Evolutionary conservation across 2,797 vertebrate genomes (phyloP), one percentile per base, ranked within the genome.

Genomic region (Danio aesculapii): DNA sequence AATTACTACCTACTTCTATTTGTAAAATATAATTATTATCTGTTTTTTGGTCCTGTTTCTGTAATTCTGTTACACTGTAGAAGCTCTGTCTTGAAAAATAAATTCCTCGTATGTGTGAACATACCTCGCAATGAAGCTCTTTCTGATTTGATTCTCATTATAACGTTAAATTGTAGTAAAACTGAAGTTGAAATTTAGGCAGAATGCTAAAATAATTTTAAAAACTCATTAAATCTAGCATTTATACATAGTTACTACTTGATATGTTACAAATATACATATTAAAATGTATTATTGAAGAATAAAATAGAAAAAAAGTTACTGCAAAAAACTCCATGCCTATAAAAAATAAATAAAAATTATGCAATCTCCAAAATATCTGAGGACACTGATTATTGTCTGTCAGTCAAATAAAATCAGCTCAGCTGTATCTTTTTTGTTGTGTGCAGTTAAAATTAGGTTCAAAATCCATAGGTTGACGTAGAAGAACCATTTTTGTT

Each of bases 271-370:
- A 46, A 5, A 52, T 67, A 61, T 30, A 75, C 55, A 58, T 81
- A 84, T 75, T 75, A 76, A 71, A 80, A 79, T 84, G 79, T 76
- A 86, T 85, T 76, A 72, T 82, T 81, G 84, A 84, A 78, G 70
- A 87, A 87, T 86, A 87, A 84, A 83, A 66, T 83, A 63, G 19
- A 84, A 81, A 81, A 81, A 81, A 83, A 30, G 3, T 1, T 1
- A 30, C 1, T 30, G n/a, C 30, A 1, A 30, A 30, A 19, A 43
- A 50, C 77, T 62, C 64, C 63, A 69, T 64, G 66, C 59, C 73
- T 59, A 81, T 85, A n/a, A n/a, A n/a, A n/a, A n/a, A 1, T 30
- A 82, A 68, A 53, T 84, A 70, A 70, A 49, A 57, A 3, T 30
- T 30, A 30, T 30, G 30, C 30, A 30, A 30, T n/a, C 52, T 43